Conservation (phyloP, 2,113 vertebrate genomes). For the Pachyramphus minor region DNA sequence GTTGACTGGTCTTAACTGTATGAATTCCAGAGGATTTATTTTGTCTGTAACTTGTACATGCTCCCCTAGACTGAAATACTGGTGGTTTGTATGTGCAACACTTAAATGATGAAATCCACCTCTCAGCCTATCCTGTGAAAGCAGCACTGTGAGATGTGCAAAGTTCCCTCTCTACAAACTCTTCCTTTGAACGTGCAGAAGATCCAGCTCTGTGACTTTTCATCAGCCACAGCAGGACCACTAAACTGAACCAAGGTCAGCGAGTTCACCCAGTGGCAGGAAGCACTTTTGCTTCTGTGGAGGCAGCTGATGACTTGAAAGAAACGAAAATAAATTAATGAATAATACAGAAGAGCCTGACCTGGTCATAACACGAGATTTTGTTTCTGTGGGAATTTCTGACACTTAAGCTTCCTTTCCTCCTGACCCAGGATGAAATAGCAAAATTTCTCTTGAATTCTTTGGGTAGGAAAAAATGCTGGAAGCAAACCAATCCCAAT, state of each 20-base stretch:
- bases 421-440: neutral
- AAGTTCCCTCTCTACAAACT: neutral
- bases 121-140: neutral
- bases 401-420: conserved; percentile 14
- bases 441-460: neutral
- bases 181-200: neutral
- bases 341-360: neutral
- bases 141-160: rapidly evolving
- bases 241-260: neutral
- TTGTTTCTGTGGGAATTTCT: conserved; percentile 48
- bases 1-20: neutral
- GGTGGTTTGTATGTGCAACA: neutral
- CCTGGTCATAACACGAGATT: neutral
- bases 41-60: neutral
- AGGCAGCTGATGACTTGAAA: conserved; percentile 34
- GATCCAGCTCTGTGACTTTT: neutral
- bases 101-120: neutral
- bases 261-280: neutral
- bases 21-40: neutral
- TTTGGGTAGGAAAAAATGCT: neutral
- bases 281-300: neutral
- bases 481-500: neutral
- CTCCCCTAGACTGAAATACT: neutral
- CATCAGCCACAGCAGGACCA: neutral
- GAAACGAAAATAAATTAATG: conserved; percentile 24